Conservation (phyloP, 2,888 invertebrate species). For the Callyntrura sp. region DNA sequence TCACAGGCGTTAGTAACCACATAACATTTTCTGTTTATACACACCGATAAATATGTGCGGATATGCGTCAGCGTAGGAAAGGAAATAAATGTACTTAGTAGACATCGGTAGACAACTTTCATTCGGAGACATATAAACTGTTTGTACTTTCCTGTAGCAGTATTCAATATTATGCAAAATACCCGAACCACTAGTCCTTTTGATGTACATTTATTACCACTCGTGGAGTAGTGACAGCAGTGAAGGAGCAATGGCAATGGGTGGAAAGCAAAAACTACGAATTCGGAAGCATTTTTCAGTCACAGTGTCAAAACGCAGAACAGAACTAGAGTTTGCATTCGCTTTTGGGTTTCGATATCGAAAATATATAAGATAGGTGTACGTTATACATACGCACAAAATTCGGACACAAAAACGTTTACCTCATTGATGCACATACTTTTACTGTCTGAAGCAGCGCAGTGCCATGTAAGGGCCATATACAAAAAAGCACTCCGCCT, state of each 20-base stretch:
- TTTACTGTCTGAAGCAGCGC: too few relatives aligned
- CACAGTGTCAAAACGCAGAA: neutral
- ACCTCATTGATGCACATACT: constrained; percentile 23
- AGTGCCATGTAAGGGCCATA: too few relatives aligned
- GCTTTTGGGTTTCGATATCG: neutral
- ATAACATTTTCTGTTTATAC: constrained; percentile 9
- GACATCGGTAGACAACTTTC: neutral
- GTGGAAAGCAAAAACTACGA: constrained; percentile 15
- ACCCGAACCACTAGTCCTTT: constrained; percentile 19
- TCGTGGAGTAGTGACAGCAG: neutral
- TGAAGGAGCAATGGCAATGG: neutral
- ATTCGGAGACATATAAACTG: neutral
- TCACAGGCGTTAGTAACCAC: constrained; percentile 15
- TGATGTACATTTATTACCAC: neutral
- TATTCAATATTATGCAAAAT: constrained; percentile 41
- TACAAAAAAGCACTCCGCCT: too few relatives aligned
- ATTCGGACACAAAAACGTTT: neutral
- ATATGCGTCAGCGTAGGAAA: constrained; percentile 1
- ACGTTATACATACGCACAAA: neutral
- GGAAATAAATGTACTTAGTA: constrained; percentile 1
- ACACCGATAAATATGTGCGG: neutral
- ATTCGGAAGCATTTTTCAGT: constrained; percentile 47
- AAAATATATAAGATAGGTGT: neutral
- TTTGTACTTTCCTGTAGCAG: neutral
- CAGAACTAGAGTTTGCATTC: neutral